Evolutionary conservation across 2,797 vertebrate species (phyloP).

Genomic region (Apogon hyalosoma): DNA sequence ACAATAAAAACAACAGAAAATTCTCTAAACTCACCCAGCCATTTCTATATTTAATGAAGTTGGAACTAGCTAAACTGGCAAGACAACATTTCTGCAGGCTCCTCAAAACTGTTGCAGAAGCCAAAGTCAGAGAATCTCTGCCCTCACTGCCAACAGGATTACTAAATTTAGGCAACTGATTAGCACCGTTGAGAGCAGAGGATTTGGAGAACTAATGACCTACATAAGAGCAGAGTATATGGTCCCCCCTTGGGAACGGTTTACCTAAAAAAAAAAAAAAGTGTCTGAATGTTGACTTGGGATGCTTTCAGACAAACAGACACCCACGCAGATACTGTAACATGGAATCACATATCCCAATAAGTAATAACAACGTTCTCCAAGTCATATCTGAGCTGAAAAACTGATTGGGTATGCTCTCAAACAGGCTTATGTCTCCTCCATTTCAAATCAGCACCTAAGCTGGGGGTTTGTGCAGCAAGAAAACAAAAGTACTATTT

Average conservation of each 20-base stretch:
- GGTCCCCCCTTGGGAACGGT: conserved; percentile 19
- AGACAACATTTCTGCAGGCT: conserved; percentile 49
- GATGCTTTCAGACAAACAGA: not conserved
- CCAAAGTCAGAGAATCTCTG: conserved; percentile 59
- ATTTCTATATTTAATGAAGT: conserved; percentile 23
- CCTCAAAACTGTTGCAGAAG: conserved; percentile 47
- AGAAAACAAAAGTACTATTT: conserved; percentile 5
- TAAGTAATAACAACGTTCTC: not conserved
- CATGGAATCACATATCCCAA: not conserved
- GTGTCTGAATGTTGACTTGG: not conserved
- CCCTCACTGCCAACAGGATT: conserved; percentile 65
- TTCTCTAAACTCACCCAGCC: conserved; percentile 9
- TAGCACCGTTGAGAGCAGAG: conserved; percentile 52
- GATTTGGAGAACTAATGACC: conserved; percentile 71
- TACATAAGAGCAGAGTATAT: conserved; percentile 47
- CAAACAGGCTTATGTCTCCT: not conserved
- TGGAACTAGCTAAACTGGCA: conserved; percentile 11
- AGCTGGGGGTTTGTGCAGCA: not conserved
- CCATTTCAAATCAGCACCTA: conserved; percentile 21
- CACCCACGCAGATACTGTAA: not conserved
- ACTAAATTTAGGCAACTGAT: conserved; percentile 74
- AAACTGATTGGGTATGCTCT: not conserved
- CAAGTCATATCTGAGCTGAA: not conserved
- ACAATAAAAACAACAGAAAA: conserved; percentile 14
- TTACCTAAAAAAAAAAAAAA: conserved; percentile 21